Evolutionary conservation across 1,140 invertebrate species (phyloP).

Genomic region (Neoseiulus cucumeris): DNA sequence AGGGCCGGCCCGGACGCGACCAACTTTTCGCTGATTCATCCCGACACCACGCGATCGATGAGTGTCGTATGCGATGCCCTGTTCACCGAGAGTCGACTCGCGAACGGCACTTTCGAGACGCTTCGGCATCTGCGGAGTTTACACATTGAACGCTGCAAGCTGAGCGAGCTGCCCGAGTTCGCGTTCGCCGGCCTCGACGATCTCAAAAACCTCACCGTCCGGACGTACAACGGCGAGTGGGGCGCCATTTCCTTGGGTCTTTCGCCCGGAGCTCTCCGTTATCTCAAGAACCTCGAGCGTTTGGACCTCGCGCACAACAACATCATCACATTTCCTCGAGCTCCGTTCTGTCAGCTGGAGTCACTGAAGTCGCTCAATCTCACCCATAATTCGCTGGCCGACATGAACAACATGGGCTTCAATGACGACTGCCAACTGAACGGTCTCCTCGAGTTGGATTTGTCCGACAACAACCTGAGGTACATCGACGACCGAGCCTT

Average conservation of each 20-base stretch:
- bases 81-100: conserved; percentile 18
- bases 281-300: conserved; percentile 47
- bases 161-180: conserved; percentile 44
- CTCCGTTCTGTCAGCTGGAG: conserved; percentile 43
- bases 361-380: conserved; percentile 61
- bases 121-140: conserved; percentile 44
- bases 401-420: conserved; percentile 48
- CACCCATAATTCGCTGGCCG: conserved; percentile 52
- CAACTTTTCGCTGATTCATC: conserved; percentile 21
- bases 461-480: conserved; percentile 51
- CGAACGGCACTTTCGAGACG: conserved; percentile 46
- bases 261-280: conserved; percentile 44
- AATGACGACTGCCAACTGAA: conserved; percentile 22
- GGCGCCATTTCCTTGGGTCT: conserved; percentile 51
- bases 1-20: conserved; percentile 11
- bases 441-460: conserved; percentile 43
- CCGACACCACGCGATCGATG: conserved; percentile 17
- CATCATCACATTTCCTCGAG: conserved; percentile 15
- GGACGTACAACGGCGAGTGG: conserved; percentile 58
- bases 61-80: conserved; percentile 20
- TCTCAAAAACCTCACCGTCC: conserved; percentile 42
- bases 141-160: conserved; percentile 52
- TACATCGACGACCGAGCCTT: conserved; percentile 19
- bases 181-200: conserved; percentile 43
- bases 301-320: conserved; percentile 20